A percentile compares a stretch with the other conserved stretches of the same genome.
These are phyloP conservation scores for Pachypeltis micranthus DNA, from an alignment of 1,140 invertebrate genomes.

Conservation along the genomic window DNA sequence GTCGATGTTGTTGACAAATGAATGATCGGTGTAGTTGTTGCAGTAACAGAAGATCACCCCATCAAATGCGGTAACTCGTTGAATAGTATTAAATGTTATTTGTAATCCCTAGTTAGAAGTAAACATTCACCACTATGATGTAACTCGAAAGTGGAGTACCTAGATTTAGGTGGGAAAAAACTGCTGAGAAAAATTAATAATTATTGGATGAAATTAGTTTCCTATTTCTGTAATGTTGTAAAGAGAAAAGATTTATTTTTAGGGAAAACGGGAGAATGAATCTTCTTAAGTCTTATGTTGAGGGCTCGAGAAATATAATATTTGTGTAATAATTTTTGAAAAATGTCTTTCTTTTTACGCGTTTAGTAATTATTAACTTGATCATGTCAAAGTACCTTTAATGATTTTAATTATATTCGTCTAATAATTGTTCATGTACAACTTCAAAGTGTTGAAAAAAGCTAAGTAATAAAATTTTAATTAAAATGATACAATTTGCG, in stretches of 20 bases:
- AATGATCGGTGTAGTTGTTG: too few relatives aligned
- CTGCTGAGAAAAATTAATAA: too few relatives aligned
- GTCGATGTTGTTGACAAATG: too few relatives aligned
- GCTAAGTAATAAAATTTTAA: constrained; percentile 1
- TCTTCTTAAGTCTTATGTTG: constrained; percentile 6
- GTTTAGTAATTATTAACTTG: not conserved
- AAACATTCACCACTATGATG: too few relatives aligned
- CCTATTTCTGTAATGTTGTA: constrained; percentile 2
- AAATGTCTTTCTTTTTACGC: constrained; percentile 8
- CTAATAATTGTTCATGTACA: not conserved
- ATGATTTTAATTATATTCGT: too few relatives aligned
- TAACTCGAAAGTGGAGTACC: too few relatives aligned
- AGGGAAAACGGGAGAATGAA: not conserved
- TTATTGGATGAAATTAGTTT: not conserved
- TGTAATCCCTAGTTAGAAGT: too few relatives aligned
- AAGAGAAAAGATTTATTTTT: not conserved
- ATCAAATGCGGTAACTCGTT: too few relatives aligned
- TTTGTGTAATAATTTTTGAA: not conserved
- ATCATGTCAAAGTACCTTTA: not conserved
- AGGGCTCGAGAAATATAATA: not conserved
- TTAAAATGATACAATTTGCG: too few relatives aligned
- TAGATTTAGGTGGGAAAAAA: too few relatives aligned
- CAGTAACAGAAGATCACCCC: too few relatives aligned
- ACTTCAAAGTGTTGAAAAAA: not conserved
- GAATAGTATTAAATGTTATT: too few relatives aligned